Evolutionary conservation across 1,140 invertebrate genomes (phyloP).

Genomic region (Procambarus virginalis): DNA sequence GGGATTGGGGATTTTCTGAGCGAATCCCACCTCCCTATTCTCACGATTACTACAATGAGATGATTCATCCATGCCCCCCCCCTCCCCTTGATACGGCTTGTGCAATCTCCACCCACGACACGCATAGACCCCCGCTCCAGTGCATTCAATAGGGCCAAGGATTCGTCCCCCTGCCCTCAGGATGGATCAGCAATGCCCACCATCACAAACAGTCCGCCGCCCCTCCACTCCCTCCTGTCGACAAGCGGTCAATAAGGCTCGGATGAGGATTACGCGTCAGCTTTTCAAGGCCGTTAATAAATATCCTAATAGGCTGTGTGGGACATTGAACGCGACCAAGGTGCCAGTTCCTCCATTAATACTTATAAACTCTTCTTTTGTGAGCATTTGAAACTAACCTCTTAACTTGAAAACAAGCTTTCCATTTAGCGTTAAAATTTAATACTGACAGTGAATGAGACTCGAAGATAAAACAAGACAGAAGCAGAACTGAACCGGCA

Average conservation of each 20-base stretch:
- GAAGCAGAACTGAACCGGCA: background rate
- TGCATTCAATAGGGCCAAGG: too few relatives aligned
- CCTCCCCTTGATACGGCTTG: background rate
- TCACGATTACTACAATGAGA: too few relatives aligned
- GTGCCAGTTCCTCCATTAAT: too few relatives aligned
- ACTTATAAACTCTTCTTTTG: too few relatives aligned
- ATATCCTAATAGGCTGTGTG: background rate
- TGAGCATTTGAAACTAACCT: too few relatives aligned
- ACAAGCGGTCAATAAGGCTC: slow-evolving; percentile 9
- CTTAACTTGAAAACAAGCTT: too few relatives aligned
- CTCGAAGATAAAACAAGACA: background rate
- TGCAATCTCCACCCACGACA: background rate
- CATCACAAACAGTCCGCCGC: background rate
- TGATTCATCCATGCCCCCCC: background rate
- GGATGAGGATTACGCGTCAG: slow-evolving; percentile 22
- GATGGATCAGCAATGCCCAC: background rate
- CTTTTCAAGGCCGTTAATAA: slow-evolving; percentile 26
- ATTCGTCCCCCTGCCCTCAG: background rate
- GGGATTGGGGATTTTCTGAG: too few relatives aligned
- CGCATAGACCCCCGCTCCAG: background rate
- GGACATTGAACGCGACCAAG: too few relatives aligned
- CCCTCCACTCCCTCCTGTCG: background rate
- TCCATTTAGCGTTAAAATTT: too few relatives aligned
- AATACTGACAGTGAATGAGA: too few relatives aligned
- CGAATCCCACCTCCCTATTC: too few relatives aligned